Conservation (phyloP, 2,113 vertebrate species). For the Tetrax tetrax region DNA sequence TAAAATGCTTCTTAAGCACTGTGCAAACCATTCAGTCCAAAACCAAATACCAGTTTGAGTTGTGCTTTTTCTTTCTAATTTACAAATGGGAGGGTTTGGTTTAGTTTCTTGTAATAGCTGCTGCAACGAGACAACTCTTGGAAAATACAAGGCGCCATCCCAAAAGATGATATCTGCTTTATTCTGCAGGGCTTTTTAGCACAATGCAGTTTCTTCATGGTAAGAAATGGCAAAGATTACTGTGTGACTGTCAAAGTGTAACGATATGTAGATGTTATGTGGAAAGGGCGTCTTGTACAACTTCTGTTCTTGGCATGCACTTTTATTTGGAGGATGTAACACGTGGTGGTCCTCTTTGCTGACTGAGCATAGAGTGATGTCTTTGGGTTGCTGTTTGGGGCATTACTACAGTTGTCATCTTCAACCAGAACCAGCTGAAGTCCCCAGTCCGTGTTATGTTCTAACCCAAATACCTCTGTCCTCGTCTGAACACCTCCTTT, state of each 20-base stretch:
- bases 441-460: not conserved
- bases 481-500: not conserved
- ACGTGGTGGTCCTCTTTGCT: not conserved
- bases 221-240: not conserved
- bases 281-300: not conserved
- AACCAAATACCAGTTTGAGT: constrained; percentile 13
- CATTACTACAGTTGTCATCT: not conserved
- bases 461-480: not conserved
- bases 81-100: constrained; percentile 37
- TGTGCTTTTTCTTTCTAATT: constrained; percentile 45
- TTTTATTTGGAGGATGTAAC: not conserved
- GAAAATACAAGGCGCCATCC: constrained; percentile 35
- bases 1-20: constrained; percentile 41
- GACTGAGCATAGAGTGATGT: not conserved
- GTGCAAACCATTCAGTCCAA: constrained; percentile 5
- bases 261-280: accelerated
- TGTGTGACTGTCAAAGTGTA: not conserved
- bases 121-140: not conserved
- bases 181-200: constrained; percentile 26
- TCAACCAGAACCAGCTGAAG: not conserved
- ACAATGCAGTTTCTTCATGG: constrained; percentile 2
- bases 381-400: not conserved
- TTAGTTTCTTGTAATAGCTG: constrained; percentile 29
- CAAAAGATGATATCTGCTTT: constrained; percentile 49
- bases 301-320: not conserved